Percentiles rank a stretch among this genome's conserved stretches.
These are phyloP conservation scores for Puma concolor DNA, from an alignment of 2,113 vertebrate genomes.

Conservation along the genomic window DNA sequence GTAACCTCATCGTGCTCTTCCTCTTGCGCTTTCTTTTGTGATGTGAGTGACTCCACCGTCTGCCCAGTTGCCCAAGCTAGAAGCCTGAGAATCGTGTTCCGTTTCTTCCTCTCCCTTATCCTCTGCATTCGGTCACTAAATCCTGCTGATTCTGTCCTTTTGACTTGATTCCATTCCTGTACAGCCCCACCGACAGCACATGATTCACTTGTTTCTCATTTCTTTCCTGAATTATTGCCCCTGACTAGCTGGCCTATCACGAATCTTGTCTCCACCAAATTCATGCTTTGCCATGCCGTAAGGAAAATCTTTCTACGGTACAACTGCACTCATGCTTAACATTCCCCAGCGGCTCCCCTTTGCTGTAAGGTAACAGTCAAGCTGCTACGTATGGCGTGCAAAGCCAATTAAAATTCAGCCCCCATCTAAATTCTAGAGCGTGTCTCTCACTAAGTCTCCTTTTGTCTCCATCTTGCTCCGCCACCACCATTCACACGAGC, in stretches of 20 bases:
- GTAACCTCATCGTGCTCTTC: neutral
- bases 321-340: neutral
- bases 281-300: neutral
- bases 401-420: conserved; percentile 13
- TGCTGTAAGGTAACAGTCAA: neutral
- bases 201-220: neutral
- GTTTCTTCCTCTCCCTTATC: neutral
- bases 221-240: neutral
- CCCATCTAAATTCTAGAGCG: neutral
- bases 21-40: neutral
- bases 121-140: neutral
- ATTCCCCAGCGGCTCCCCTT: neutral
- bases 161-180: neutral
- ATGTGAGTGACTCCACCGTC: neutral
- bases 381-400: neutral
- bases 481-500: neutral
- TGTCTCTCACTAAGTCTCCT: neutral
- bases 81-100: neutral
- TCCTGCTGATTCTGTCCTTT: neutral
- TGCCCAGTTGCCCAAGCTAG: neutral
- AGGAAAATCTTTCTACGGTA: neutral
- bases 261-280: neutral
- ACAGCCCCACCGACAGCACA: neutral
- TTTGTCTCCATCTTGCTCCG: neutral
- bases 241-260: neutral